These are phyloP conservation scores for Formica selysi DNA, from an alignment of 1,140 invertebrate species.

Conservation along the genomic window DNA sequence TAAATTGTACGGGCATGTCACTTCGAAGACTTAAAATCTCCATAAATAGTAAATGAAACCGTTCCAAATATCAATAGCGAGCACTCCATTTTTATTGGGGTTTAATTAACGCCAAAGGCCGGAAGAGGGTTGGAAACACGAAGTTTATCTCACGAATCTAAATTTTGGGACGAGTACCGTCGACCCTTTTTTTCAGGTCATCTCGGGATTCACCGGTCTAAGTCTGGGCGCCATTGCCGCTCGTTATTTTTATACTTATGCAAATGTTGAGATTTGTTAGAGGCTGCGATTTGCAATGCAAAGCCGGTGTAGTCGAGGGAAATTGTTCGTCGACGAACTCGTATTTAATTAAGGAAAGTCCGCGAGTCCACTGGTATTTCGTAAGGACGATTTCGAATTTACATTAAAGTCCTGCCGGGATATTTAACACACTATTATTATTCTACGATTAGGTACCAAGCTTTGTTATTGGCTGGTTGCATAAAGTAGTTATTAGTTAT, in stretches of 20 bases:
- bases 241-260: conserved; percentile 63
- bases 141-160: conserved; percentile 62
- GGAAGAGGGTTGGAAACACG: conserved; percentile 21
- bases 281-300: conserved; percentile 52
- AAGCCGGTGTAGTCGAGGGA: conserved; percentile 35
- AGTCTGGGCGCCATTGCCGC: conserved; percentile 12
- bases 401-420: conserved; percentile 18
- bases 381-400: conserved; percentile 40
- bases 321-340: conserved; percentile 34
- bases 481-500: conserved; percentile 1
- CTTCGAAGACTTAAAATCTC: conserved; percentile 9
- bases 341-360: conserved; percentile 54
- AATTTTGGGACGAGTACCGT: conserved; percentile 49
- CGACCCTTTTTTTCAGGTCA: conserved; percentile 22
- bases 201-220: background rate
- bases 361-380: conserved; percentile 26
- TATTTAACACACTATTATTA: conserved; percentile 43
- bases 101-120: conserved; percentile 64
- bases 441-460: background rate
- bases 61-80: conserved; percentile 57
- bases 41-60: conserved; percentile 50
- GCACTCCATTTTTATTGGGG: conserved; percentile 29
- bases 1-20: background rate
- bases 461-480: background rate
- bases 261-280: conserved; percentile 56